Conservation (phyloP, 2,888 invertebrate genomes). For the Pristionchus maxplancki region DNA sequence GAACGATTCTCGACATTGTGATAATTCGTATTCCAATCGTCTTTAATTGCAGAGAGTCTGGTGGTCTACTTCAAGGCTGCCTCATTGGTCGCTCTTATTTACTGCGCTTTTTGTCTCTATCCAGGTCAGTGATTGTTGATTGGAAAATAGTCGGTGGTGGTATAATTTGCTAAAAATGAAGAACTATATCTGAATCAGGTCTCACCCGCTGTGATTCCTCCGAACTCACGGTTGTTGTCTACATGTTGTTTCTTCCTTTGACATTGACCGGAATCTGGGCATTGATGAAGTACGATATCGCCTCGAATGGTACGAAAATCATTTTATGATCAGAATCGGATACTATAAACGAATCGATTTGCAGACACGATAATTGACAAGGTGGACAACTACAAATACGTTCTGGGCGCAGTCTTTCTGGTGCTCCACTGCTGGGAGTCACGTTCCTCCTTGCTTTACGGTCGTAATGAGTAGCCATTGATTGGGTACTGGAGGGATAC, state of each 20-base stretch:
- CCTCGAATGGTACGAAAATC: background rate
- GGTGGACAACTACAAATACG: background rate
- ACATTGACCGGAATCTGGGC: background rate
- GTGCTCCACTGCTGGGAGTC: background rate
- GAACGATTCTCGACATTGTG: too few species aligned
- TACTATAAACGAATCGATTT: background rate
- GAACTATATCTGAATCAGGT: background rate
- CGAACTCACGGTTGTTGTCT: background rate
- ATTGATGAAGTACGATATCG: background rate
- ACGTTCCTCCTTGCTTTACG: too few species aligned
- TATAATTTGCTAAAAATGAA: too few species aligned
- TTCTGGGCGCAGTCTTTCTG: background rate
- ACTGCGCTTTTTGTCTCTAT: background rate
- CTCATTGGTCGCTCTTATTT: background rate
- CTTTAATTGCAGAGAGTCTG: background rate
- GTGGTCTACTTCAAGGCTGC: background rate
- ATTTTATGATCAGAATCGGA: background rate
- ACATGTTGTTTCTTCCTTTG: background rate
- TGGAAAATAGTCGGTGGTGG: too few species aligned
- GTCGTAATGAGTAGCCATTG: too few species aligned
- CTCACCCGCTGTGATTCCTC: background rate
- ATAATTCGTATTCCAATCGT: too few species aligned
- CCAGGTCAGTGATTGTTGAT: background rate
- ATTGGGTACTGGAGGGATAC: too few species aligned
- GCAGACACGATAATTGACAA: too few species aligned